phyloP scores from a whole-genome alignment of 2,113 vertebrate genomes.

The Empidonax alnorum region DNA sequence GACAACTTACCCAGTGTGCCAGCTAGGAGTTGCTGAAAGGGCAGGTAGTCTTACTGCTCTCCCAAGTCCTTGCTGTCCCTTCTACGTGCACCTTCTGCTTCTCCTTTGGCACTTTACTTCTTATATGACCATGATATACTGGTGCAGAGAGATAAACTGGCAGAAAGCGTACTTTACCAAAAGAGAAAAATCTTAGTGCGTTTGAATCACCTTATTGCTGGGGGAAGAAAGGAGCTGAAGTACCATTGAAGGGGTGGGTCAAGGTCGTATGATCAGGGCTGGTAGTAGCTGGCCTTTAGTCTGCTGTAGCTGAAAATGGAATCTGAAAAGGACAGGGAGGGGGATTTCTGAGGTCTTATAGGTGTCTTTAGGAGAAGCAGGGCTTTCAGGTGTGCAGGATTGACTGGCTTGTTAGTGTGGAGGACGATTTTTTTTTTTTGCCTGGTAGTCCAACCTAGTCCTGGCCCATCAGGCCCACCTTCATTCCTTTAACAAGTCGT shows the following conservation, averaged over 20 bases:
- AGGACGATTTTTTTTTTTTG: neutral
- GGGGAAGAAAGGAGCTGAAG: neutral
- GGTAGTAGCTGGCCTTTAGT: neutral
- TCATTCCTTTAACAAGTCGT: neutral
- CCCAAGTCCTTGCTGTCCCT: neutral
- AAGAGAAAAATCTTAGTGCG: neutral
- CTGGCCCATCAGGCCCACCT: rapidly evolving
- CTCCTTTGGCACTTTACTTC: neutral
- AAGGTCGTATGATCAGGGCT: neutral
- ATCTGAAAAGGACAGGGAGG: neutral
- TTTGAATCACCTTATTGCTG: neutral
- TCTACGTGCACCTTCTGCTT: neutral
- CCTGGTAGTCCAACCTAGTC: neutral
- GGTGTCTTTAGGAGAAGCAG: neutral
- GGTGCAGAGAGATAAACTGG: neutral
- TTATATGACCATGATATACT: neutral
- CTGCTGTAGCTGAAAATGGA: neutral
- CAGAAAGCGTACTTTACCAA: neutral
- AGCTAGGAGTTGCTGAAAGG: neutral
- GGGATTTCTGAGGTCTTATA: neutral
- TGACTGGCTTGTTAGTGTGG: neutral
- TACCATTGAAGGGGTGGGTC: neutral
- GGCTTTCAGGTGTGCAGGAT: neutral
- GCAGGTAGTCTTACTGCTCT: neutral
- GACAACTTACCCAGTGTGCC: neutral